Conservation (phyloP, 1,140 invertebrate species). For the Globodera ellingtonae region DNA sequence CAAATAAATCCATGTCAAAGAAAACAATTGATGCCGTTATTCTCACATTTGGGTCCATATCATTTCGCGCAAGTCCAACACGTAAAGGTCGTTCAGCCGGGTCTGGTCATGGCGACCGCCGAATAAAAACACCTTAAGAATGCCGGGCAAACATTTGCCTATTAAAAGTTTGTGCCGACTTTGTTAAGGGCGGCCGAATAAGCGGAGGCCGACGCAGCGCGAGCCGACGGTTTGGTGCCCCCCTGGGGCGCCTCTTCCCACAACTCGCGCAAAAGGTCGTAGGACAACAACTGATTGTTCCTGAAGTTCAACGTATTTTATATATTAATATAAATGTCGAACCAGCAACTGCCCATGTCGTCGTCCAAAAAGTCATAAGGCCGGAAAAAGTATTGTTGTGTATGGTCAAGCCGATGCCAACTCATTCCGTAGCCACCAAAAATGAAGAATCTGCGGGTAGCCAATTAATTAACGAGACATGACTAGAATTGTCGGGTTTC, state of each 20-base stretch:
- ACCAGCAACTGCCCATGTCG: slow-evolving; percentile 32
- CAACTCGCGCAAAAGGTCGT: slow-evolving; percentile 15
- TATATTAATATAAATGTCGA: neutral
- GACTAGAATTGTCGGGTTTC: too few species aligned
- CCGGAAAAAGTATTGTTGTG: slow-evolving; percentile 22
- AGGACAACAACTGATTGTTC: slow-evolving; percentile 28
- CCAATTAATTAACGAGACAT: neutral
- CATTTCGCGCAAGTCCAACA: slow-evolving; percentile 11
- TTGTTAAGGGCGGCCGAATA: slow-evolving; percentile 10
- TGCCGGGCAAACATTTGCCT: neutral
- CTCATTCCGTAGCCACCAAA: slow-evolving; percentile 31
- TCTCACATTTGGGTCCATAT: slow-evolving; percentile 27
- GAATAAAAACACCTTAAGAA: slow-evolving; percentile 18
- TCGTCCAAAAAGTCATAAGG: slow-evolving; percentile 27
- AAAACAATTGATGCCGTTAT: neutral
- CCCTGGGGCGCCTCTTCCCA: slow-evolving; percentile 17
- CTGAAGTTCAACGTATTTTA: too few species aligned
- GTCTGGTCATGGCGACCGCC: slow-evolving; percentile 24
- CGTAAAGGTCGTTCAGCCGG: slow-evolving; percentile 23
- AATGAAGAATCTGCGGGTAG: slow-evolving; percentile 19
- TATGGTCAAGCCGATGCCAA: slow-evolving; percentile 29
- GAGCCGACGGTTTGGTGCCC: slow-evolving; percentile 10
- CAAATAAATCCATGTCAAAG: neutral
- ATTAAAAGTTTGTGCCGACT: neutral
- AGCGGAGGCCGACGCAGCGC: slow-evolving; percentile 17